Percentiles rank a stretch among this genome's conserved stretches.
Conservation (phyloP, 92 coral and sea anemone genomes). For the Phenganax subtilis region DNA sequence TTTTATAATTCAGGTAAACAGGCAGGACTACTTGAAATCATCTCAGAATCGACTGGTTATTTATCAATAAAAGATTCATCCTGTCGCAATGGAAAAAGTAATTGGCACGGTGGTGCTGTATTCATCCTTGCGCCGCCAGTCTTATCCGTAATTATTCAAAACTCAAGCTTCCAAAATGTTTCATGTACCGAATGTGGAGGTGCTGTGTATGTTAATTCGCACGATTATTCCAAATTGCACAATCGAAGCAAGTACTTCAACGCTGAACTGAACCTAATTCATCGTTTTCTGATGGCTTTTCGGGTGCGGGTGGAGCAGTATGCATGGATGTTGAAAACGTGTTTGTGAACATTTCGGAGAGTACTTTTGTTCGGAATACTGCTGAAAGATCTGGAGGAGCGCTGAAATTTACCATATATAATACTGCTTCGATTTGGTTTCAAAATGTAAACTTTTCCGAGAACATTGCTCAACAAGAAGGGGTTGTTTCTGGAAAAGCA, state of each 20-base stretch:
- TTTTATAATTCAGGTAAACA: neutral
- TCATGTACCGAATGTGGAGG: neutral
- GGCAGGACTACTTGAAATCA: constrained; percentile 29
- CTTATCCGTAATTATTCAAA: neutral
- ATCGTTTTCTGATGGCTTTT: constrained; percentile 16
- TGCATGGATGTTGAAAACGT: neutral
- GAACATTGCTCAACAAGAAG: constrained; percentile 9
- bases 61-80: constrained; percentile 14
- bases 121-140: constrained; percentile 2
- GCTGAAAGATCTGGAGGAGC: constrained; percentile 21
- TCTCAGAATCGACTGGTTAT: neutral
- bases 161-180: constrained; percentile 18
- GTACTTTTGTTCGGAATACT: neutral
- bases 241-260: neutral
- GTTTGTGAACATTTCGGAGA: neutral
- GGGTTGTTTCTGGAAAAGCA: constrained; percentile 3
- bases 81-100: neutral
- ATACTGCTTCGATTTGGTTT: neutral
- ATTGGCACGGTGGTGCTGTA: constrained; percentile 27
- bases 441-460: constrained; percentile 21
- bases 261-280: constrained; percentile 7
- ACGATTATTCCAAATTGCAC: no score
- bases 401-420: neutral
- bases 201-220: neutral
- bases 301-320: constrained; percentile 25